phyloP scores from a whole-genome alignment of 2,888 invertebrate genomes.

The Anarsia innoxiella region DNA sequence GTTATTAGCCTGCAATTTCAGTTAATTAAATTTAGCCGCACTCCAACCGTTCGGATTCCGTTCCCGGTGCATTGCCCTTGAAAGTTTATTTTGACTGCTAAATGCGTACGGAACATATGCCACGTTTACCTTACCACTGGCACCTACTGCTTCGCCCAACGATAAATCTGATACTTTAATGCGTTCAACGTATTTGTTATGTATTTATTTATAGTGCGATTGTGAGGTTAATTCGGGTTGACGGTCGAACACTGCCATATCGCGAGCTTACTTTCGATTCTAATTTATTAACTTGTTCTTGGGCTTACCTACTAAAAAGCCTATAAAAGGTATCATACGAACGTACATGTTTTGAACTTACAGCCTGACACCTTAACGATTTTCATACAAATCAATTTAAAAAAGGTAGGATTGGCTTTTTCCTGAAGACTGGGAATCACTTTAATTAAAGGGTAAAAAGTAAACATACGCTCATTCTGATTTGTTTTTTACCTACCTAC shows the following conservation, averaged over 20 bases:
- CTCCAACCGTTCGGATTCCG: conserved; percentile 17
- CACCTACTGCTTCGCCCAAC: conserved; percentile 24
- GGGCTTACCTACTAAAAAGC: too few relatives aligned
- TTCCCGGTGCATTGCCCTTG: conserved; percentile 37
- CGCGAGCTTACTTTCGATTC: too few relatives aligned
- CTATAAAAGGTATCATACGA: too few relatives aligned
- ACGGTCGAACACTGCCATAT: conserved; percentile 7
- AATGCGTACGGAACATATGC: conserved; percentile 20
- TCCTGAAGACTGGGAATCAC: too few relatives aligned
- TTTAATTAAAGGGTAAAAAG: too few relatives aligned
- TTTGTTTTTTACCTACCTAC: too few relatives aligned
- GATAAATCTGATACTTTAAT: conserved; percentile 32
- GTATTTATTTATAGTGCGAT: conserved; percentile 12
- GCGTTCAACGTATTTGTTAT: conserved; percentile 18
- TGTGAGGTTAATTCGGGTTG: conserved; percentile 13
- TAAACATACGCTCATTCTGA: too few relatives aligned
- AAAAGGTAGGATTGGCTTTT: too few relatives aligned
- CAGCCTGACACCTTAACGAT: too few relatives aligned
- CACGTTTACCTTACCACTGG: conserved; percentile 15
- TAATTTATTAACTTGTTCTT: background rate
- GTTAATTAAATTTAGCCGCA: conserved; percentile 32
- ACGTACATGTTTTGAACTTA: too few relatives aligned
- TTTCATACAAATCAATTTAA: too few relatives aligned
- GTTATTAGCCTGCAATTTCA: conserved; percentile 19
- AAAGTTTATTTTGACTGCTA: conserved; percentile 35